Evolutionary conservation across 2,797 vertebrate species (phyloP), one percentile per base, ranked within the genome.

Genomic region (Enteromius mattozi): DNA sequence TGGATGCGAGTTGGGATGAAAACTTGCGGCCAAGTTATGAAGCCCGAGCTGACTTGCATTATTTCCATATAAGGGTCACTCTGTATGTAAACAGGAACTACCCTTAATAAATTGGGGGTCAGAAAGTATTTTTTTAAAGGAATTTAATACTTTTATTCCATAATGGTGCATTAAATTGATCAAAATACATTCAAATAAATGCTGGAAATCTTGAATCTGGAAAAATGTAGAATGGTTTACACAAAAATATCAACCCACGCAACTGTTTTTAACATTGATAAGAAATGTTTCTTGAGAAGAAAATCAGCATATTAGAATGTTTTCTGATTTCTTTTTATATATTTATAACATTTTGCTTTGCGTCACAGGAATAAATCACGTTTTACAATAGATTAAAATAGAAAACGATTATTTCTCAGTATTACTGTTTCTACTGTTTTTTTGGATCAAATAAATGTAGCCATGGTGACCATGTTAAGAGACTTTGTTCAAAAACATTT

Each of bases 131-230:
- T 19, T 14, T 3, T 35, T 2, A 2, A 21, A 69, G 3, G 12
- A 24, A 16, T 24, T 42, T 2, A 24, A 70, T 70, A 0, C 5
- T 76, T 76, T 8, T 37, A n/a, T 35, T 76, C 3, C 56, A 3
- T 30, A 76, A 33, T 9, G 27, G 12, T 59, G 51, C 51, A 24
- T 24, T 59, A 17, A 24, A 56, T 54, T 56, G 6, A 24, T 9
- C 21, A 77, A 77, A 59, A 40, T 10, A n/a, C 12, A 37, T 37
- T 75, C 47, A 75, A 54, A 35, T 75, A 75, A 54, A 33, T 30
- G n/a, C n/a, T 27, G 56, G 27, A 27, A 27, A 27, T 27, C 27
- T 27, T 27, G 27, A 37, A 9, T 37, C 33, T 12, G 0, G 4
- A 76, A 37, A 24, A 77, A 59, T 40, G 2, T 21, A 8, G 24